Percentiles rank a stretch among this genome's conserved stretches.
These are phyloP conservation scores for Congeria kusceri DNA, from an alignment of 2,888 invertebrate species.

Conservation along the genomic window DNA sequence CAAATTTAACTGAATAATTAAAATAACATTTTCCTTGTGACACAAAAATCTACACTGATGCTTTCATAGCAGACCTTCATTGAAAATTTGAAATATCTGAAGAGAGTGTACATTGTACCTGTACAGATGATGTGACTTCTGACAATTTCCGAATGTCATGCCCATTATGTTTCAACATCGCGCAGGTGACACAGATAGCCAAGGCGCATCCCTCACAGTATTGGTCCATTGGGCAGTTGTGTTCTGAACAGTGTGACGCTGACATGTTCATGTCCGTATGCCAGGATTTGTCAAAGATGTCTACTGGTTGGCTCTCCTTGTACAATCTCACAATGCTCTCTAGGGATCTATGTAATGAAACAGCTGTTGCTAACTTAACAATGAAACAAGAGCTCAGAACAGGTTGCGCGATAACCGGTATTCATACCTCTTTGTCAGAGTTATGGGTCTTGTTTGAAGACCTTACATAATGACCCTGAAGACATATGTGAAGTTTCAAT, in stretches of 20 bases:
- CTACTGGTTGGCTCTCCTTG: constrained; percentile 51
- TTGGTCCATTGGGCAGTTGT: constrained; percentile 49
- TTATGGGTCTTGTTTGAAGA: no score
- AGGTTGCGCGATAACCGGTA: neutral
- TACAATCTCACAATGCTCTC: constrained; percentile 66
- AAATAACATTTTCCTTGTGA: no score
- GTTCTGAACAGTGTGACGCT: constrained; percentile 44
- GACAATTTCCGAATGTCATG: constrained; percentile 56
- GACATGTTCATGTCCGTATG: constrained; percentile 51
- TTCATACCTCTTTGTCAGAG: no score
- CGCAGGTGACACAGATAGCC: constrained; percentile 62
- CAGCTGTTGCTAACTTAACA: neutral
- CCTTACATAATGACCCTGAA: no score
- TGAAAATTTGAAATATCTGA: no score
- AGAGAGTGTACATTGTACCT: constrained; percentile 52
- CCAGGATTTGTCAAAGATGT: constrained; percentile 68
- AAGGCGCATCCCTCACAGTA: constrained; percentile 67
- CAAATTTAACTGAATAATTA: no score
- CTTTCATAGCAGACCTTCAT: no score
- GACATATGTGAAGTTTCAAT: no score
- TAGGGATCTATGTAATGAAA: constrained; percentile 34
- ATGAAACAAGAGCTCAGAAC: neutral
- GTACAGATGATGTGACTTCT: constrained; percentile 49
- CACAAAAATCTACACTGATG: no score
- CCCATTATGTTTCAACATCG: constrained; percentile 28